Percentiles rank a stretch among this genome's conserved stretches.
Evolutionary conservation across 2,797 vertebrate genomes (phyloP).

Genomic region (Muscicapa striata): DNA sequence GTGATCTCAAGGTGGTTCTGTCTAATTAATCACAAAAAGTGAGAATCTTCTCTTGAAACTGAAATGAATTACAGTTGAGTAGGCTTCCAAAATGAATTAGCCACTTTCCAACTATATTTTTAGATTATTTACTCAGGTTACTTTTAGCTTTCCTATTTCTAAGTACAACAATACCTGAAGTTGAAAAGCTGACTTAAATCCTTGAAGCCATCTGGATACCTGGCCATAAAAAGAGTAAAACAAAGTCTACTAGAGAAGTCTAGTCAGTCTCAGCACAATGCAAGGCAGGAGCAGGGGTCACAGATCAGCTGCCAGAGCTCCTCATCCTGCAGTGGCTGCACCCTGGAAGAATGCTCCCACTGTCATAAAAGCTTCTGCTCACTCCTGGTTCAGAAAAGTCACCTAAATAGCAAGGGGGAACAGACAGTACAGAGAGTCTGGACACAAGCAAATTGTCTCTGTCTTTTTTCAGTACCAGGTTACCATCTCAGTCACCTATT

Average conservation of each 20-base stretch:
- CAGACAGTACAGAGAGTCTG: neutral
- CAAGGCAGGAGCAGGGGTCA: slow-evolving; percentile 13
- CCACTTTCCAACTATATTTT: neutral
- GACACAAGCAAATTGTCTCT: neutral
- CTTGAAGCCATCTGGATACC: neutral
- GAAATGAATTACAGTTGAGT: neutral
- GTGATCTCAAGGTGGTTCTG: neutral
- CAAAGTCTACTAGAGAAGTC: neutral
- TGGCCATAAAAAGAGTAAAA: neutral
- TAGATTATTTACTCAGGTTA: neutral
- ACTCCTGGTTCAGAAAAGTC: neutral
- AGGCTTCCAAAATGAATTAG: neutral
- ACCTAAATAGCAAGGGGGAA: neutral
- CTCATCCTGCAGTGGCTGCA: neutral
- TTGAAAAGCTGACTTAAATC: slow-evolving; percentile 34
- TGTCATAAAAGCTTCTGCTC: slow-evolving; percentile 1
- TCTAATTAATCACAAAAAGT: slow-evolving; percentile 2
- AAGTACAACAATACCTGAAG: neutral
- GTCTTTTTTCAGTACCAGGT: neutral
- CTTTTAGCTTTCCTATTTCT: neutral
- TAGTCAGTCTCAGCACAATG: neutral
- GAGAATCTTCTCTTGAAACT: neutral
- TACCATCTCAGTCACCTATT: neutral
- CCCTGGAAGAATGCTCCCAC: neutral
- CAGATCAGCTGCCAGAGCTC: neutral